Percentiles rank a stretch among this genome's conserved stretches.
Evolutionary conservation across 2,888 invertebrate species (phyloP).

Genomic region (Lasioglossum pauxillum): DNA sequence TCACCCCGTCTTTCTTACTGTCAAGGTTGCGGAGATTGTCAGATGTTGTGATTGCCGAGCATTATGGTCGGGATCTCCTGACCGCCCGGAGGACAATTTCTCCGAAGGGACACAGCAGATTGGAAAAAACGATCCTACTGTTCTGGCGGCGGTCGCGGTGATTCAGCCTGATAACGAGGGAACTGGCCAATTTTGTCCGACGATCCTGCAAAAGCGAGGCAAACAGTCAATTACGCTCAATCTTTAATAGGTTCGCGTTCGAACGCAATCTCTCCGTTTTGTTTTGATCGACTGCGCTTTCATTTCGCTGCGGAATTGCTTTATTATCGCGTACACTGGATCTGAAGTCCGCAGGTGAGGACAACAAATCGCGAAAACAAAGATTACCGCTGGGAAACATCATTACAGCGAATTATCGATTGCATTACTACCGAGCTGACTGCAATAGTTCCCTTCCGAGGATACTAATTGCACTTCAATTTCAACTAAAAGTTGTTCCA

Average conservation of each 20-base stretch:
- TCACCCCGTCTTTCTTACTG: conserved; percentile 29
- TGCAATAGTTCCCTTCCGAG: not conserved
- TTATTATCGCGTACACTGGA: not conserved
- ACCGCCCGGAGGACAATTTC: conserved; percentile 48
- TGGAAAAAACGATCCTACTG: conserved; percentile 17
- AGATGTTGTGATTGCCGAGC: conserved; percentile 42
- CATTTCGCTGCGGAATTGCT: not conserved
- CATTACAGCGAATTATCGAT: not conserved
- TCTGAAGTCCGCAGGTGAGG: no score
- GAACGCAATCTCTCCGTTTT: not conserved
- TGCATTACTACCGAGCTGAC: not conserved
- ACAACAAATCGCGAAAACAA: not conserved
- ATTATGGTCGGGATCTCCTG: conserved; percentile 30
- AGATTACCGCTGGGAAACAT: not conserved
- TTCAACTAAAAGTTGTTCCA: not conserved
- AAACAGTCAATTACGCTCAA: not conserved
- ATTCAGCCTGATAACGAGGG: not conserved
- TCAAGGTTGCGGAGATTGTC: conserved; percentile 58
- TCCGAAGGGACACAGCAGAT: conserved; percentile 27
- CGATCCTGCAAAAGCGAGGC: not conserved
- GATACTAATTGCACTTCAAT: not conserved
- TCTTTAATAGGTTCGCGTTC: not conserved
- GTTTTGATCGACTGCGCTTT: not conserved
- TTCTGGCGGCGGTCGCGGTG: not conserved
- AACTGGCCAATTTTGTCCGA: not conserved